phyloP scores from a whole-genome alignment of 2,888 invertebrate genomes.

The Arctia plantaginis region DNA sequence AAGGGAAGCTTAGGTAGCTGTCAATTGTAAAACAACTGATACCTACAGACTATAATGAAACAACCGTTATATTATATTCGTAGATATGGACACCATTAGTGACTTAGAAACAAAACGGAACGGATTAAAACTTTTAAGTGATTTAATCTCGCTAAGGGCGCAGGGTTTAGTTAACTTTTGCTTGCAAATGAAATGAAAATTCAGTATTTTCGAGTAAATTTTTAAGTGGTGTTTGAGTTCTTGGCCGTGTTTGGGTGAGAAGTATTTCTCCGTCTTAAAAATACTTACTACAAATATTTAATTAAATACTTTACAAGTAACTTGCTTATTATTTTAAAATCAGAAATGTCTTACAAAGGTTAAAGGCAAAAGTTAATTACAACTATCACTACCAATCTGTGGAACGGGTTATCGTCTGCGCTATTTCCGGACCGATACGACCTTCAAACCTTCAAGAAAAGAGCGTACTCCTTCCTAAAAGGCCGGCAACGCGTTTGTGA shows the following conservation, averaged over 20 bases:
- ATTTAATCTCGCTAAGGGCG: conserved; percentile 47
- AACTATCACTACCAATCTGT: too few species aligned
- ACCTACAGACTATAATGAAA: conserved; percentile 28
- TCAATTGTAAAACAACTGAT: conserved; percentile 24
- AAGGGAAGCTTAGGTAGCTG: conserved; percentile 20
- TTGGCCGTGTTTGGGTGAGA: not conserved
- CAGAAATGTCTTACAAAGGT: not conserved
- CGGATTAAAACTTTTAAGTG: conserved; percentile 53
- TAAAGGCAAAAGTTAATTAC: not conserved
- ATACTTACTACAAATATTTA: not conserved
- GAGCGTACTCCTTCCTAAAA: too few species aligned
- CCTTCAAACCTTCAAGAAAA: too few species aligned
- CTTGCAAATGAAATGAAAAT: conserved; percentile 44
- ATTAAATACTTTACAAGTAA: not conserved
- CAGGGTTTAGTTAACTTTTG: conserved; percentile 39
- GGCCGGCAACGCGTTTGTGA: too few species aligned
- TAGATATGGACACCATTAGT: conserved; percentile 31
- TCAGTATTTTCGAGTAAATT: not conserved
- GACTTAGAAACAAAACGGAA: conserved; percentile 38
- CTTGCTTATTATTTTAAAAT: not conserved
- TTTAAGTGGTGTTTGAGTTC: not conserved
- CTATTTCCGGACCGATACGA: too few species aligned
- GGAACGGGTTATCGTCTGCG: too few species aligned
- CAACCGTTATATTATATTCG: conserved; percentile 33
- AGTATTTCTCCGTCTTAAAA: not conserved